Evolutionary conservation across 2,888 invertebrate species (phyloP).

Genomic region (Pseudococcus longispinus): DNA sequence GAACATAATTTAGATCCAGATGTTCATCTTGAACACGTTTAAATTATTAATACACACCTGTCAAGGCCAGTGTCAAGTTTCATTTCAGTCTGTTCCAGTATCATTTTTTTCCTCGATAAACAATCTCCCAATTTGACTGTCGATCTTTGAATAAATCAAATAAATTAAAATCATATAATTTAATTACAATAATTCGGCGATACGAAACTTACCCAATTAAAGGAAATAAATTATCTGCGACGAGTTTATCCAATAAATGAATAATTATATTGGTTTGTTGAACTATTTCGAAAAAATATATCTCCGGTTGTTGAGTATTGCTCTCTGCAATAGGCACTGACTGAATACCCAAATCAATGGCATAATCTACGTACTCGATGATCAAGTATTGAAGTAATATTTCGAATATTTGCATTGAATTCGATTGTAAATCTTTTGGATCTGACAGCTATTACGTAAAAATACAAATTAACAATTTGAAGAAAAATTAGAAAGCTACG

Average conservation of each 20-base stretch:
- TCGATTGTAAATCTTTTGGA: constrained; percentile 76
- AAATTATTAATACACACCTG: constrained; percentile 61
- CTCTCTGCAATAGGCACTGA: constrained; percentile 89
- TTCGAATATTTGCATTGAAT: constrained; percentile 83
- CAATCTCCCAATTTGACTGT: constrained; percentile 89
- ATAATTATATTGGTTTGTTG: constrained; percentile 93
- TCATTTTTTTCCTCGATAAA: constrained; percentile 81
- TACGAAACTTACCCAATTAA: constrained; percentile 76
- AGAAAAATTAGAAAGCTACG: not conserved
- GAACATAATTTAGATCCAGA: not conserved
- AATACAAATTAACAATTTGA: constrained; percentile 10
- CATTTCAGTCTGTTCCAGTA: constrained; percentile 86
- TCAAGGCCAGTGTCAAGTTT: constrained; percentile 90
- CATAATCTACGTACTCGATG: constrained; percentile 95
- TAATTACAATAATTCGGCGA: not conserved
- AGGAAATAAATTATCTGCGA: constrained; percentile 86
- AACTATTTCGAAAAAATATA: constrained; percentile 92
- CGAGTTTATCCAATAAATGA: constrained; percentile 90
- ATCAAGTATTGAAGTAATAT: constrained; percentile 83
- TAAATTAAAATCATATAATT: not conserved
- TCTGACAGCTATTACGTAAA: constrained; percentile 73
- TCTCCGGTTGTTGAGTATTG: constrained; percentile 77
- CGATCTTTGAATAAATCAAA: constrained; percentile 70
- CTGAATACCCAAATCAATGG: constrained; percentile 89
- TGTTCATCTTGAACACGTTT: not conserved